Evolutionary conservation across 2,797 vertebrate species (phyloP).

Genomic region (Phrynocephalus vlangalii): DNA sequence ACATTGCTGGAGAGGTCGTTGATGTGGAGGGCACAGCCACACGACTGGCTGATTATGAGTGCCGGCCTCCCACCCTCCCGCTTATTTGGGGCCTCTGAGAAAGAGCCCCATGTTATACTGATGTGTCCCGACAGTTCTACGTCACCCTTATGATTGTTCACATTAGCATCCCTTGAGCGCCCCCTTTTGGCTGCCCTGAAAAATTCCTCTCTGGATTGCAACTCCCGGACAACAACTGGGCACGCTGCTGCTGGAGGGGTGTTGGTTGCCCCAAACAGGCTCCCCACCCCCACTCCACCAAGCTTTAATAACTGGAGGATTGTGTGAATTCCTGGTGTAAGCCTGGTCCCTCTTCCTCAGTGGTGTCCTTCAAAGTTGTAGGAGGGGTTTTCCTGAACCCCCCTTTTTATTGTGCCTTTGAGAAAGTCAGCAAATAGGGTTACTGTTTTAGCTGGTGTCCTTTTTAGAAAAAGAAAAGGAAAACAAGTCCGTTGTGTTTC

Average conservation of each 20-base stretch:
- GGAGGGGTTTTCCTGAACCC: background rate
- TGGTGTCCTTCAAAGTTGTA: too few relatives aligned
- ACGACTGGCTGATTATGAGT: too few relatives aligned
- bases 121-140: background rate
- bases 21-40: too few relatives aligned
- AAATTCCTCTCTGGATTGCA: too few relatives aligned
- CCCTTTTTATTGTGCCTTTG: conserved; percentile 74
- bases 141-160: too few relatives aligned
- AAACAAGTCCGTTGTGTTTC: background rate
- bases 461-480: background rate
- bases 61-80: too few relatives aligned
- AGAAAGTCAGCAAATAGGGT: conserved; percentile 56
- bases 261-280: too few relatives aligned
- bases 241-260: too few relatives aligned
- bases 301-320: too few relatives aligned
- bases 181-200: too few relatives aligned
- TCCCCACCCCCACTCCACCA: too few relatives aligned
- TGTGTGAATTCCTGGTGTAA: background rate
- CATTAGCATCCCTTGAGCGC: background rate
- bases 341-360: background rate
- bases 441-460: conserved; percentile 53
- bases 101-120: background rate
- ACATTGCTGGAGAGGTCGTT: background rate
- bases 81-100: background rate
- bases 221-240: too few relatives aligned